Percentiles rank a stretch among this genome's conserved stretches.
These are phyloP conservation scores for Parascotia fuliginaria DNA, from an alignment of 2,888 invertebrate species.

Conservation along the genomic window DNA sequence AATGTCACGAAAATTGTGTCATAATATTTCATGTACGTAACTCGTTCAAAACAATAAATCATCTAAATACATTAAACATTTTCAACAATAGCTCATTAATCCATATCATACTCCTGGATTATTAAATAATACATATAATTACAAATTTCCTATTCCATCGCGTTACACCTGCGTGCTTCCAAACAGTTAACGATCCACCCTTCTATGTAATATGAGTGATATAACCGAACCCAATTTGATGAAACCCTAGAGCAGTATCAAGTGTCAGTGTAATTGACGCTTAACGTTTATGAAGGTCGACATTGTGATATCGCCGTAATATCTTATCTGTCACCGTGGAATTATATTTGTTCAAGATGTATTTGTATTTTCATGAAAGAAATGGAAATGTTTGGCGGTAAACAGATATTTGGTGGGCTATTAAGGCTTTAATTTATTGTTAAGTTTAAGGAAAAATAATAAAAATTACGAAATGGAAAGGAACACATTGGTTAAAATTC, in stretches of 20 bases:
- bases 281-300: conserved; percentile 28
- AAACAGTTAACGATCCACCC: conserved; percentile 32
- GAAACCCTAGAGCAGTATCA: conserved; percentile 25
- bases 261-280: conserved; percentile 28
- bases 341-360: conserved; percentile 22
- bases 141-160: conserved; percentile 17
- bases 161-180: conserved; percentile 33
- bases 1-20: not conserved
- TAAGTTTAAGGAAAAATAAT: not conserved
- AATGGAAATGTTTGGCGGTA: not conserved
- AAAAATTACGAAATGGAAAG: not conserved
- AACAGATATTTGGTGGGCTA: not conserved
- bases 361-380: conserved; percentile 7
- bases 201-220: conserved; percentile 30
- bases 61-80: conserved; percentile 8
- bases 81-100: not conserved
- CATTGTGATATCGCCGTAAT: conserved; percentile 22
- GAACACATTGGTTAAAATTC: too few species aligned
- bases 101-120: conserved; percentile 5
- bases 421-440: not conserved
- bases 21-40: not conserved
- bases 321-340: conserved; percentile 22
- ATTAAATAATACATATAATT: conserved; percentile 27
- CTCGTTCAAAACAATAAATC: not conserved
- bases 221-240: conserved; percentile 34